Evolutionary conservation across 1,140 invertebrate species (phyloP).

Genomic region (Chironomus striatipennis): DNA sequence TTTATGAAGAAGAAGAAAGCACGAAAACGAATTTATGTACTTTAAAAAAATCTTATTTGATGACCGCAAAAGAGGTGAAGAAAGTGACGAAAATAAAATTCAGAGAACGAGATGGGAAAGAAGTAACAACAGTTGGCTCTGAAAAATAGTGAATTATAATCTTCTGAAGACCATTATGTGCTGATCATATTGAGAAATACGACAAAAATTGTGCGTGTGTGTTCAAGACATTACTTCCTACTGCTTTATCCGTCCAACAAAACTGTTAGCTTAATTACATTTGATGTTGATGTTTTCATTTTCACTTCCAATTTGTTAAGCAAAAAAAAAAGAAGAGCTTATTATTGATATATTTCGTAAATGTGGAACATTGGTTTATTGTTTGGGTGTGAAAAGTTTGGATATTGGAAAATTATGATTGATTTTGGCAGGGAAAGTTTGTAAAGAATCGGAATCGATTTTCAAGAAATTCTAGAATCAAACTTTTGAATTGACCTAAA

Average conservation of each 20-base stretch:
- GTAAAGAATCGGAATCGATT: too few relatives aligned
- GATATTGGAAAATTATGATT: too few relatives aligned
- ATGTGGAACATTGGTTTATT: slow-evolving; percentile 7
- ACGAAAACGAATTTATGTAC: neutral
- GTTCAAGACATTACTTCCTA: too few relatives aligned
- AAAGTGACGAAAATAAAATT: slow-evolving; percentile 9
- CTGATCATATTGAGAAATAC: neutral
- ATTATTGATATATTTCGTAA: neutral
- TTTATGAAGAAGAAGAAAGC: neutral
- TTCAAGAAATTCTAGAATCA: too few relatives aligned
- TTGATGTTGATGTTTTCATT: neutral
- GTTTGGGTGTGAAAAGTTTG: neutral
- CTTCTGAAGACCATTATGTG: neutral
- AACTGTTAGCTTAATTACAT: slow-evolving; percentile 9
- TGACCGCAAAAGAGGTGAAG: slow-evolving; percentile 1
- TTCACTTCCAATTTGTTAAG: neutral
- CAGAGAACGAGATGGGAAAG: too few relatives aligned
- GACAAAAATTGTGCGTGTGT: neutral
- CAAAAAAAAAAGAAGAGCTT: too few relatives aligned
- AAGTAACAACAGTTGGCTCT: neutral
- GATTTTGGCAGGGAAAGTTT: too few relatives aligned
- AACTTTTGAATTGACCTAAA: too few relatives aligned
- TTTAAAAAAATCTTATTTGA: neutral
- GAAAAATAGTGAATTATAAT: neutral
- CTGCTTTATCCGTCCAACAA: neutral